Conservation (phyloP, 2,888 invertebrate genomes). For the Andrena haemorrhoa region DNA sequence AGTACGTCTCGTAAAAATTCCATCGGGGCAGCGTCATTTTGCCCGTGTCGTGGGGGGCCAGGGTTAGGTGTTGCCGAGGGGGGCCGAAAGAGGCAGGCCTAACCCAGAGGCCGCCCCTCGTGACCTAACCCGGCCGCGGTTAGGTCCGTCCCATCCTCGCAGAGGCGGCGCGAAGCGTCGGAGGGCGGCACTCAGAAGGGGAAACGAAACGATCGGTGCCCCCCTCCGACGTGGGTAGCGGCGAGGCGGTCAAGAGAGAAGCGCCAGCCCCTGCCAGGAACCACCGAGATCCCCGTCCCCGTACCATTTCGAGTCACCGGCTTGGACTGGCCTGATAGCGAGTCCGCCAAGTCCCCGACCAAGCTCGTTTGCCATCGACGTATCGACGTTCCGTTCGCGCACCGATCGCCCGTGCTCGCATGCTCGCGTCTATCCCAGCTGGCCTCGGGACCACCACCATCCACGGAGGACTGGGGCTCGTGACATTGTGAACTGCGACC, state of each 20-base stretch:
- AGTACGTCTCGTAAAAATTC: conserved; percentile 84
- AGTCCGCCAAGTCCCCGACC: conserved; percentile 50
- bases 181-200: conserved; percentile 25
- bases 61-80: conserved; percentile 73
- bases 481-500: neutral
- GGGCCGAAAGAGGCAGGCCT: conserved; percentile 60
- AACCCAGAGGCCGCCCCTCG: conserved; percentile 54
- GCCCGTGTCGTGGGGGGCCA: conserved; percentile 64
- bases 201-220: conserved; percentile 46
- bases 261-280: conserved; percentile 62
- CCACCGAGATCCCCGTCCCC: conserved; percentile 66
- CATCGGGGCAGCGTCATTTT: conserved; percentile 83
- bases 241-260: conserved; percentile 68
- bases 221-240: conserved; percentile 71
- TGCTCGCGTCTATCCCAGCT: conserved; percentile 25
- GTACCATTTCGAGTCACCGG: conserved; percentile 85
- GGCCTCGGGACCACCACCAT: conserved; percentile 11
- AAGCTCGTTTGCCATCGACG: conserved; percentile 60
- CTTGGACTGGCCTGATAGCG: conserved; percentile 79
- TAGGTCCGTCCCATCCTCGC: conserved; percentile 85
- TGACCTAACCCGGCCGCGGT: conserved; percentile 35
- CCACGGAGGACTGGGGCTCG: neutral
- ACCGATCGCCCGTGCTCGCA: conserved; percentile 29
- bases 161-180: conserved; percentile 59
- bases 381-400: conserved; percentile 67